A percentile compares a stretch with the other conserved stretches of the same genome.
These are phyloP conservation scores for Apis florea DNA, from an alignment of 1,140 invertebrate genomes.

Conservation along the genomic window DNA sequence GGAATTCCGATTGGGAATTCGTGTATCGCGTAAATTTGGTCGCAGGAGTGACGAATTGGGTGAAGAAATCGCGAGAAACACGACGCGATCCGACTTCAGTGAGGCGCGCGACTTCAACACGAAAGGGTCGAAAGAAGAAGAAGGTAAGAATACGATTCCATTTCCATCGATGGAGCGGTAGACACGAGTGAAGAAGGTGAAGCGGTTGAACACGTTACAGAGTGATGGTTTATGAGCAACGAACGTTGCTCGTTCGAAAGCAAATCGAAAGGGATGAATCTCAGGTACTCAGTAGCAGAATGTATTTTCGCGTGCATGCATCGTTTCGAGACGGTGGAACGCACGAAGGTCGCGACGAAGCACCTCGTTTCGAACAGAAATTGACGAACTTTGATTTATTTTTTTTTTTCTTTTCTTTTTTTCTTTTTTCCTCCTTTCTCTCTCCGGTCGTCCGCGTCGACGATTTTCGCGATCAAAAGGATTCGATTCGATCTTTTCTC, in stretches of 20 bases:
- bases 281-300: constrained; percentile 45
- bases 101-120: background rate
- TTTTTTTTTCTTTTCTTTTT: background rate
- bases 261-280: constrained; percentile 30
- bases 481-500: background rate
- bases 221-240: background rate
- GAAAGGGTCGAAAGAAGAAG: background rate
- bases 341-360: background rate
- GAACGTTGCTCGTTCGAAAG: constrained; percentile 16
- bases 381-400: background rate
- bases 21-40: background rate
- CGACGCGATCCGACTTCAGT: background rate
- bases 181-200: constrained; percentile 5
- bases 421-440: background rate
- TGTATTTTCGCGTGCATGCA: constrained; percentile 12
- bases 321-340: background rate
- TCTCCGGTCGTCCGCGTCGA: background rate
- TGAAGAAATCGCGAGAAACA: background rate
- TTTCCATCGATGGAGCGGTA: background rate
- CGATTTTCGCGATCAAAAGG: background rate
- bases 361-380: constrained; percentile 24
- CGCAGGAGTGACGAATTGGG: background rate
- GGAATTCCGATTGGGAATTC: background rate
- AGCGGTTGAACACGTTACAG: background rate
- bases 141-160: background rate